These are phyloP conservation scores for Euclidia mi DNA, from an alignment of 2,888 invertebrate genomes.

Conservation along the genomic window DNA sequence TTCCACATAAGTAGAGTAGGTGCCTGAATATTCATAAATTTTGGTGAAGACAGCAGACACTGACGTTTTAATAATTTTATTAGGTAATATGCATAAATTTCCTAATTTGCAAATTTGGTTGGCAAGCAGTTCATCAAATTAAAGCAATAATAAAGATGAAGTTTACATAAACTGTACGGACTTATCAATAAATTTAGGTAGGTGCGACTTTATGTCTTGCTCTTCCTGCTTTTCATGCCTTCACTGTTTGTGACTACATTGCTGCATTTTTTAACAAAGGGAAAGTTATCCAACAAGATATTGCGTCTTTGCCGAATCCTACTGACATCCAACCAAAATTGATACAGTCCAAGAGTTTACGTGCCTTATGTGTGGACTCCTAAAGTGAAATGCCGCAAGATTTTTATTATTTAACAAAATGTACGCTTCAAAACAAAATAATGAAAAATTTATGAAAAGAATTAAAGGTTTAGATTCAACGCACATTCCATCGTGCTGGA, in stretches of 20 bases:
- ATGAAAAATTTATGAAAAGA: conserved; percentile 37
- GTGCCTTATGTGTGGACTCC: conserved; percentile 52
- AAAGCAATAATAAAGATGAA: conserved; percentile 8
- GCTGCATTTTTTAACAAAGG: conserved; percentile 12
- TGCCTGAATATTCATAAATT: background rate
- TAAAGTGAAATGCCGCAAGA: conserved; percentile 24
- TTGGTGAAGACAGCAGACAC: conserved; percentile 6
- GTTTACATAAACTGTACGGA: conserved; percentile 16
- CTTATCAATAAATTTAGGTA: conserved; percentile 15
- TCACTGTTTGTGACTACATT: conserved; percentile 13
- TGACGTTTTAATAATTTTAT: conserved; percentile 42
- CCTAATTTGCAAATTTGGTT: conserved; percentile 28
- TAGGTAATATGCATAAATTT: conserved; percentile 54
- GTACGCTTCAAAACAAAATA: conserved; percentile 45
- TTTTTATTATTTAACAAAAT: conserved; percentile 5
- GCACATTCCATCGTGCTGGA: conserved; percentile 33
- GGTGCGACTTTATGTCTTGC: conserved; percentile 19
- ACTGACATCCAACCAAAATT: conserved; percentile 10
- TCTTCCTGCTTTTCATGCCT: conserved; percentile 17
- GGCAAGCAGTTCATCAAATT: conserved; percentile 41
- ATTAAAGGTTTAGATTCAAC: conserved; percentile 31
- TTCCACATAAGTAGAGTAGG: conserved; percentile 4
- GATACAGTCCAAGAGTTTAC: conserved; percentile 55
- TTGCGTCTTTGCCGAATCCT: conserved; percentile 6
- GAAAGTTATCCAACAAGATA: conserved; percentile 17